Evolutionary conservation across 2,113 vertebrate species (phyloP), one percentile per base, ranked within the genome.

Genomic region (Toxostoma redivivum): DNA sequence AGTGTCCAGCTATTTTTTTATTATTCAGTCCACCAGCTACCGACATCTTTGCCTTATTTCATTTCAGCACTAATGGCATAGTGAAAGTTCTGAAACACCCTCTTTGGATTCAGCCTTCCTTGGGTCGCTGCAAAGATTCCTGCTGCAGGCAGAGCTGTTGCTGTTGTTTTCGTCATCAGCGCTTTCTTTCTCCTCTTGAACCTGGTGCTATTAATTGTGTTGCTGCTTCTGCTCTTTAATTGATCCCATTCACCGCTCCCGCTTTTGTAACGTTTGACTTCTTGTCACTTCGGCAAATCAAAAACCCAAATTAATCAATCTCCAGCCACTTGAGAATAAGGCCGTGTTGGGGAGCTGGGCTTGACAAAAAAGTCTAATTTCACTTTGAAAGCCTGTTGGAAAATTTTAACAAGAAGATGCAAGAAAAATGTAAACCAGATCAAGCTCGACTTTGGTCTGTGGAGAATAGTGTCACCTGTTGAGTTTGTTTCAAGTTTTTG

Each of bases 361-460:
- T 94, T 87, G 80, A 94, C 96, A 95, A 94, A 96, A 95, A 96
- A 91, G 92, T 96, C 96, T 97, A 97, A 97, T 97, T 97, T 96
- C 94, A 97, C 96, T 97, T 97, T 96, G 96, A 97, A 97, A 97
- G 95, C 91, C 96, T 92, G 96, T 96, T 96, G 96, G 96, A 97
- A 96, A 97, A 97, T 81, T 97, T 96, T 97, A 96, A 96, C 96
- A 94, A 94, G 95, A 97, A 95, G 96, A 96, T 97, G 96, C 96
- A 96, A 97, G 95, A 94, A 97, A 96, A 97, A 97, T 97, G 96
- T 96, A 97, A 97, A 97, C 96, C 96, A 94, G 96, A 97, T 97
- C 95, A 97, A 97, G 94, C 96, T 81, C 19, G 74, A 94, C 96
- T 96, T 96, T 97, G 96, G 96, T 96, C 96, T 96, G 73, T 10